These are phyloP conservation scores for Pseudopleuronectes americanus DNA, from an alignment of 2,797 vertebrate genomes.

Conservation along the genomic window DNA sequence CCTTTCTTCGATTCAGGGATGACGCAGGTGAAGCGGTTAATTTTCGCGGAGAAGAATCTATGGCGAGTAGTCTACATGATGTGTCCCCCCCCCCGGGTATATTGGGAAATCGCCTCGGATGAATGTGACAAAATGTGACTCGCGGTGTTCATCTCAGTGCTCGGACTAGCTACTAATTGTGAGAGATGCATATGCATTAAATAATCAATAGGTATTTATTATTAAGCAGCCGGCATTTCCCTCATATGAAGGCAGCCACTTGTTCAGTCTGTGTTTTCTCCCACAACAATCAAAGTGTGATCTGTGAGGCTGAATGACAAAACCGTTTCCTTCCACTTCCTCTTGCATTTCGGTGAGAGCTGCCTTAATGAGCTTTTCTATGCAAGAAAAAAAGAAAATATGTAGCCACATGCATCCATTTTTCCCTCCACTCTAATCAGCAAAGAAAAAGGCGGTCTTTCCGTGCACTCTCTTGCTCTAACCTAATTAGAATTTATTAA, in stretches of 20 bases:
- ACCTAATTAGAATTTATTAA: conserved; percentile 82
- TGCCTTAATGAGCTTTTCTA: conserved; percentile 71
- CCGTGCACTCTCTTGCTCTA: conserved; percentile 64
- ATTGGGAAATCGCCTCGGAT: conserved; percentile 29
- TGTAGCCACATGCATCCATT: conserved; percentile 59
- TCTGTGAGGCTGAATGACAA: conserved; percentile 50
- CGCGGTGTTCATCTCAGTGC: conserved; percentile 36
- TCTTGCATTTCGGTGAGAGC: conserved; percentile 46
- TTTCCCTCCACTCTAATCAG: conserved; percentile 73
- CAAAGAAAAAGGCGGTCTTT: conserved; percentile 68
- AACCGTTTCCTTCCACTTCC: conserved; percentile 49
- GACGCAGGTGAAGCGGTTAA: conserved; percentile 44
- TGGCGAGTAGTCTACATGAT: conserved; percentile 30
- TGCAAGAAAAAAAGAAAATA: conserved; percentile 40
- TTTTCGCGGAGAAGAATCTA: conserved; percentile 55
- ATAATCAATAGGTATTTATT: conserved; percentile 62
- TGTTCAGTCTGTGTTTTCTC: conserved; percentile 46
- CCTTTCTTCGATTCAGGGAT: conserved; percentile 50
- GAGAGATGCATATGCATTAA: conserved; percentile 37
- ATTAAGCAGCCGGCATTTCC: conserved; percentile 36
- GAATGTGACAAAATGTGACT: conserved; percentile 48
- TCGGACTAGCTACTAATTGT: conserved; percentile 43
- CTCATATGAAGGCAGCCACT: conserved; percentile 16
- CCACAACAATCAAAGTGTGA: conserved; percentile 41
- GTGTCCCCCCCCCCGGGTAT: conserved; percentile 13